These are phyloP conservation scores for Naso thynnoides DNA, from an alignment of 2,797 vertebrate species.

Conservation along the genomic window DNA sequence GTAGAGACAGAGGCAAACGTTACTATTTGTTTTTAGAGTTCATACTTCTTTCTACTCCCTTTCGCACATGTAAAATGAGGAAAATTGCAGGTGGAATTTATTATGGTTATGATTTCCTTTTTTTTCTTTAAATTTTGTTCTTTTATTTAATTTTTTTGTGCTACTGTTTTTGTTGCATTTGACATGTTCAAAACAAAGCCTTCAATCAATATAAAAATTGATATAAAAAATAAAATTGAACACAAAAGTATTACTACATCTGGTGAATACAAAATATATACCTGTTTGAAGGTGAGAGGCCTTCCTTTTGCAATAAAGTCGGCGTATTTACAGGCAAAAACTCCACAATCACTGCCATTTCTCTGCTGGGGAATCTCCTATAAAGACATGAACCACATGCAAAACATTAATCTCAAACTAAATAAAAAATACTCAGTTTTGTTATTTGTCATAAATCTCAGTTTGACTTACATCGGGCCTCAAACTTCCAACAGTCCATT, in stretches of 20 bases:
- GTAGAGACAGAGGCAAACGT: conserved; percentile 51
- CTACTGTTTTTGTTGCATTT: no score
- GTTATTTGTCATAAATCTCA: not conserved
- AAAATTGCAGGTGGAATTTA: no score
- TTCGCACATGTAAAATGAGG: no score
- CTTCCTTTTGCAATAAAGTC: conserved; percentile 90
- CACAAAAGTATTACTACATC: not conserved
- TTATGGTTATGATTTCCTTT: no score
- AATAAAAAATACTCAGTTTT: not conserved
- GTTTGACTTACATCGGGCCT: conserved; percentile 81
- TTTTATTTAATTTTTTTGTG: no score
- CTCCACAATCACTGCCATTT: conserved; percentile 94
- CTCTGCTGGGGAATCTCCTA: conserved; percentile 95
- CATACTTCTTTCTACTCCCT: no score
- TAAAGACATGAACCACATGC: conserved; percentile 21
- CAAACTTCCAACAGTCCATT: conserved; percentile 89
- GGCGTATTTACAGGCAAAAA: conserved; percentile 95
- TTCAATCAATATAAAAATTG: no score
- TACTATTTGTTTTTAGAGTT: no score
- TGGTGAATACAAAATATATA: conserved; percentile 51
- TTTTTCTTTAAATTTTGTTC: no score
- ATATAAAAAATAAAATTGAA: not conserved
- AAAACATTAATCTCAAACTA: conserved; percentile 1
- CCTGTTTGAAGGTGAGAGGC: conserved; percentile 91
- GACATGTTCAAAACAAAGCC: no score